Conservation (phyloP, 2,113 vertebrate genomes). For the Pteruthius melanotis region DNA sequence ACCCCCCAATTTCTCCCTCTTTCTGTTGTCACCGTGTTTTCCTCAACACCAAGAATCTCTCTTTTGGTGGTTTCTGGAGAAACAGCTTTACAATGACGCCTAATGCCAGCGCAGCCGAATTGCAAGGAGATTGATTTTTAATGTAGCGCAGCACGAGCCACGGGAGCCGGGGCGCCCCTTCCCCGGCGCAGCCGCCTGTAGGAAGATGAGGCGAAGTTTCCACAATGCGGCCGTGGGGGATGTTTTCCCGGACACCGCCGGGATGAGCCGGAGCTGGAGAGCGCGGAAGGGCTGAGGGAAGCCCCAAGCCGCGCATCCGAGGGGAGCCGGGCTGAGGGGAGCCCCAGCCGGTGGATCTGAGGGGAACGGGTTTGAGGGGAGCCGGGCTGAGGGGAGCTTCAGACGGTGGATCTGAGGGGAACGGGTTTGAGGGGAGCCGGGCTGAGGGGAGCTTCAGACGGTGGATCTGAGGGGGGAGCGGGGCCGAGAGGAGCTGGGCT, state of each 20-base stretch:
- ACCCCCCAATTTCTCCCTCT: background rate
- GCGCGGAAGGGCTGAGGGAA: background rate
- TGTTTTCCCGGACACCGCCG: background rate
- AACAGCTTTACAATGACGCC: conserved; percentile 78
- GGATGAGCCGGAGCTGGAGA: background rate
- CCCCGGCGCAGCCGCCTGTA: background rate
- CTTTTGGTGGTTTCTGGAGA: conserved; percentile 38
- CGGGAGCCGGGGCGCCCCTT: conserved; percentile 15
- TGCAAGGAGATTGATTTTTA: conserved; percentile 65
- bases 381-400: background rate
- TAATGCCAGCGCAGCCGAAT: conserved; percentile 76
- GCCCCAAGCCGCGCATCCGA: background rate
- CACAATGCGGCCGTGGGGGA: background rate
- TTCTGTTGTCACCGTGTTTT: background rate
- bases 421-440: background rate
- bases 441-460: background rate
- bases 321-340: background rate
- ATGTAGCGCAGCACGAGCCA: conserved; percentile 29
- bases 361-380: background rate
- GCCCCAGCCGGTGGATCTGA: background rate
- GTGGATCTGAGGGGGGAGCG: background rate
- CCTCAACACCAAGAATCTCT: background rate
- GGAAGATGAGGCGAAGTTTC: conserved; percentile 47
- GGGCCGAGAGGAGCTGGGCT: background rate
- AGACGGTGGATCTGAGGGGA: background rate